phyloP scores from a whole-genome alignment of 2,113 vertebrate genomes.

The Sylvicapra grimmia region DNA sequence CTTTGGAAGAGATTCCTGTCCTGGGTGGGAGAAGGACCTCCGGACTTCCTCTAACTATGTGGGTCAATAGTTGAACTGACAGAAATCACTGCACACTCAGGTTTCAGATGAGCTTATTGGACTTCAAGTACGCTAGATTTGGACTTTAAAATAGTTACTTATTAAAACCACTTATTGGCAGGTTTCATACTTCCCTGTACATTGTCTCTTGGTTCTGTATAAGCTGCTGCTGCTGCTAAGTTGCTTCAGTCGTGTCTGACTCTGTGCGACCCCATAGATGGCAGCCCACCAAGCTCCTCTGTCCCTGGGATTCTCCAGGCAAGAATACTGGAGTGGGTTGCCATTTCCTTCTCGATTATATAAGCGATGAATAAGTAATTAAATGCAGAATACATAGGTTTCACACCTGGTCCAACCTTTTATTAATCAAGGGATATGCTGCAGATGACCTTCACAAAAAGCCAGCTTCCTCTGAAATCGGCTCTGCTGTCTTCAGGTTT shows the following conservation, averaged over 20 bases:
- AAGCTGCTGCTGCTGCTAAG: neutral
- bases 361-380: conserved; percentile 14
- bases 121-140: neutral
- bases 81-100: neutral
- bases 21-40: conserved; percentile 32
- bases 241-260: accelerated
- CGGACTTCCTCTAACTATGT: conserved; percentile 33
- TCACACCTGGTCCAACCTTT: neutral
- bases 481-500: neutral
- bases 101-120: conserved; percentile 13
- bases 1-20: conserved; percentile 47
- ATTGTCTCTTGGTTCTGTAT: neutral
- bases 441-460: neutral
- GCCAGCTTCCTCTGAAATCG: neutral
- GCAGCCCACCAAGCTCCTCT: neutral
- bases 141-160: conserved; percentile 21
- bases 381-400: neutral
- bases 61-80: neutral
- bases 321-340: neutral
- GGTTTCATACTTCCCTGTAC: neutral
- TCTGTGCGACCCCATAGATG: neutral
- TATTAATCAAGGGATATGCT: neutral
- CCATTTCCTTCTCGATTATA: neutral
- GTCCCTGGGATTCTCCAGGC: neutral
- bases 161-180: neutral